Percentiles rank a stretch among this genome's conserved stretches.
Conservation (phyloP, 2,113 vertebrate genomes). For the Kobus ellipsiprymnus region DNA sequence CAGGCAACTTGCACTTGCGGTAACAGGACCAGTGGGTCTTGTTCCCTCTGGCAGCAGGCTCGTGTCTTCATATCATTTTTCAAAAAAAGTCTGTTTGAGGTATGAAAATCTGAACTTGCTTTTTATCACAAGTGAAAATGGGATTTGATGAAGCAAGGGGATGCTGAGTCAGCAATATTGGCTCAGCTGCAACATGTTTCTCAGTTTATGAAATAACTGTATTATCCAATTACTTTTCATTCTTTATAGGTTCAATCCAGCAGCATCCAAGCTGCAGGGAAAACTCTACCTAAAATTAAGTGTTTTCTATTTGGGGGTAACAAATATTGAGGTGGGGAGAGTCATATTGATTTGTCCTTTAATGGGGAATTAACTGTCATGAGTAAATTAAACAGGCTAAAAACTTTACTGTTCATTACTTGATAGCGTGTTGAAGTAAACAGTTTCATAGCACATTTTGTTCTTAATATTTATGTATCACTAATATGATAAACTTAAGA, state of each 20-base stretch:
- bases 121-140: slow-evolving; percentile 54
- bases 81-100: slow-evolving; percentile 24
- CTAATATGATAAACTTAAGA: background rate
- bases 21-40: background rate
- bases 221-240: slow-evolving; percentile 70
- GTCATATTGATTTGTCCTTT: background rate
- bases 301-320: background rate
- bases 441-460: background rate
- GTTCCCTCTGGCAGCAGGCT: background rate
- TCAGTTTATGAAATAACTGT: slow-evolving; percentile 61
- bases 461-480: background rate
- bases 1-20: background rate
- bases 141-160: background rate
- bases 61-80: slow-evolving; percentile 61
- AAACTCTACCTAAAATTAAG: background rate
- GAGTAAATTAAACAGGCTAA: background rate
- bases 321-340: background rate
- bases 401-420: background rate
- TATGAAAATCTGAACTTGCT: slow-evolving; percentile 44
- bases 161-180: slow-evolving; percentile 72
- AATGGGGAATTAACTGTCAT: background rate
- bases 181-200: slow-evolving; percentile 38
- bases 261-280: slow-evolving; percentile 36
- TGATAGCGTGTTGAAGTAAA: background rate
- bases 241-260: slow-evolving; percentile 51